Evolutionary conservation across 2,797 vertebrate species (phyloP).

Genomic region (Sciurus vulgaris): DNA sequence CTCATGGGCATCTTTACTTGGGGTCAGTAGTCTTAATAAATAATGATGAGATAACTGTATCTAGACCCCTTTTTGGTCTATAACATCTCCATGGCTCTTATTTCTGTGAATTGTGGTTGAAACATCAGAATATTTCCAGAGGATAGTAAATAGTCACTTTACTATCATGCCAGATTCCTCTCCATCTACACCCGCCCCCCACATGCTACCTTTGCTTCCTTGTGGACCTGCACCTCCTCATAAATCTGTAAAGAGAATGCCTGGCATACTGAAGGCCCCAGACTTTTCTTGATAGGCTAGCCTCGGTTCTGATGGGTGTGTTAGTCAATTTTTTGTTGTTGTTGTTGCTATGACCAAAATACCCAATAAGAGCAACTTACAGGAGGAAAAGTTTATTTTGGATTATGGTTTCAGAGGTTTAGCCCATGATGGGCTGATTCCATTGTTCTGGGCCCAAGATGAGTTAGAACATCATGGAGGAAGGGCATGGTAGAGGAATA

Average conservation of each 20-base stretch:
- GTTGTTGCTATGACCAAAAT: too few relatives aligned
- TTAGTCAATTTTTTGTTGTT: too few relatives aligned
- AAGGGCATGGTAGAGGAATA: too few relatives aligned
- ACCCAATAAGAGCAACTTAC: too few relatives aligned
- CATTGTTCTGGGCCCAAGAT: too few relatives aligned
- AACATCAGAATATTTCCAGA: background rate
- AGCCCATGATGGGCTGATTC: too few relatives aligned
- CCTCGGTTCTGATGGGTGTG: background rate
- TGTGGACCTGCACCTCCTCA: background rate
- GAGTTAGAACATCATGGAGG: too few relatives aligned
- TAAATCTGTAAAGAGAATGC: background rate
- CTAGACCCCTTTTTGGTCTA: background rate
- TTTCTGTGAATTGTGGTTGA: background rate
- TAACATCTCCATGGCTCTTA: background rate
- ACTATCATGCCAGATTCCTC: background rate
- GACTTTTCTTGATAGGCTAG: background rate
- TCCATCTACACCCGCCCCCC: background rate
- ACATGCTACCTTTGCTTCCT: background rate
- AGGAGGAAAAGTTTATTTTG: too few relatives aligned
- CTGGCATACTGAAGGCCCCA: background rate
- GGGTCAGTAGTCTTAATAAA: background rate
- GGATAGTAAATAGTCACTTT: background rate
- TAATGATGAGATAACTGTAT: background rate
- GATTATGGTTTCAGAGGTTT: too few relatives aligned
- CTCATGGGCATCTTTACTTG: background rate